These are phyloP conservation scores for Dermatemys mawii DNA, from an alignment of 2,113 vertebrate species.

Conservation along the genomic window DNA sequence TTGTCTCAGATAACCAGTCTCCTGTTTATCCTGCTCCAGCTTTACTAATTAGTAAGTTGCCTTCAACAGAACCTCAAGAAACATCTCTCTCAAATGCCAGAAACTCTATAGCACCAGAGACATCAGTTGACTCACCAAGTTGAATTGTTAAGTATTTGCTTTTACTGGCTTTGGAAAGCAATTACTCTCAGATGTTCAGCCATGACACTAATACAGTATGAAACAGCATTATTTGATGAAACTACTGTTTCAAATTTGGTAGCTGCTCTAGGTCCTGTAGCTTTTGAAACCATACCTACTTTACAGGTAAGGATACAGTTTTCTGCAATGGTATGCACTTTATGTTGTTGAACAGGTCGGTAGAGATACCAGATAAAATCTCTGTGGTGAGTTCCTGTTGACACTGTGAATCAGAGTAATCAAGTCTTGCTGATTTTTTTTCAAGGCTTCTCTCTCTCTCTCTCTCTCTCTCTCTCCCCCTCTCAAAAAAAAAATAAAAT, in stretches of 20 bases:
- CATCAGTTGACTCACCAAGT: background rate
- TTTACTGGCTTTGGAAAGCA: constrained; percentile 11
- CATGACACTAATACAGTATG: background rate
- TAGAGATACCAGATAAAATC: background rate
- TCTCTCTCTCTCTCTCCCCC: no score
- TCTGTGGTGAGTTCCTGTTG: background rate
- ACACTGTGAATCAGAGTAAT: background rate
- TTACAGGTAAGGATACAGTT: background rate
- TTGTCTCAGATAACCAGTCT: background rate
- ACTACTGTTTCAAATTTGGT: background rate
- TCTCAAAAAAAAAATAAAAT: background rate
- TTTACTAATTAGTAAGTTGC: background rate
- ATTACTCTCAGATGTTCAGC: background rate
- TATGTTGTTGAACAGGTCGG: background rate
- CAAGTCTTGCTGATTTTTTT: background rate
- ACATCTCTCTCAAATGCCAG: background rate
- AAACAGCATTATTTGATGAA: background rate
- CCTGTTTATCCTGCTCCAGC: background rate
- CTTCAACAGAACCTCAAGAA: background rate
- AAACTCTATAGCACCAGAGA: constrained; percentile 1
- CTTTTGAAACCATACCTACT: background rate
- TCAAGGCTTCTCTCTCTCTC: background rate
- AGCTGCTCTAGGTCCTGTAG: background rate
- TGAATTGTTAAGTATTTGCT: background rate
- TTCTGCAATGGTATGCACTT: background rate